Evolutionary conservation across 2,888 invertebrate genomes (phyloP), one percentile per base, ranked within the genome.

Genomic region (Cosmia trapezina): DNA sequence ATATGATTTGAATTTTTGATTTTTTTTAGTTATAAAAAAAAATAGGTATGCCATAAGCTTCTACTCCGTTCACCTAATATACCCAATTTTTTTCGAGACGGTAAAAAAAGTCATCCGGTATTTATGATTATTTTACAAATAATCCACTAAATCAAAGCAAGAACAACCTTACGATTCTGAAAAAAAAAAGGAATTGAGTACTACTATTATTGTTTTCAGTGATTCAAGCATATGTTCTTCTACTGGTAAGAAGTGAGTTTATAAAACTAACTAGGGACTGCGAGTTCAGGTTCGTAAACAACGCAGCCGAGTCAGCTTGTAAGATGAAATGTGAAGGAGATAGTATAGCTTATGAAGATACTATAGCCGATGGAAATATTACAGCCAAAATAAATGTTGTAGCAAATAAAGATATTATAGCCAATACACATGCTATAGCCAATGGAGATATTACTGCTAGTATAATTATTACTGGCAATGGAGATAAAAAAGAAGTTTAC

Each of bases 171-270:
- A n/a, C n/a, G n/a, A n/a, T n/a, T n/a, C n/a, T n/a, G n/a, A n/a
- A n/a, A n/a, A n/a, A n/a, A 65, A 19, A 1, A 45, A 68, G 22
- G 1, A 9, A 33, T 45, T n/a, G 37, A 49, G 9, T 22, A 0
- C 0, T 17, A 51, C 2, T 22, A 5, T 67, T 43, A 9, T 56
- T 14, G 33, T 60, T 84, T 85, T 61, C 84, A 88, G 87, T 70
- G 0, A 14, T 87, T 6, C 80, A 86, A 53, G 22, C 69, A 17
- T 86, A 86, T 64, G 17, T 84, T 1, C 62, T 84, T 6, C 41
- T 87, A 8, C 66, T 86, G 4, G 51, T 83, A 4, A 79, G 84
- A 43, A 86, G 81, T 63, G 84, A 87, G 53, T 64, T 84, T 8
- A 28, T 64, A 12, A 87, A 86, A 63, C 70, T 81, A 1, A 54